phyloP scores from a whole-genome alignment of 2,113 vertebrate species.

The Agelaius phoeniceus region DNA sequence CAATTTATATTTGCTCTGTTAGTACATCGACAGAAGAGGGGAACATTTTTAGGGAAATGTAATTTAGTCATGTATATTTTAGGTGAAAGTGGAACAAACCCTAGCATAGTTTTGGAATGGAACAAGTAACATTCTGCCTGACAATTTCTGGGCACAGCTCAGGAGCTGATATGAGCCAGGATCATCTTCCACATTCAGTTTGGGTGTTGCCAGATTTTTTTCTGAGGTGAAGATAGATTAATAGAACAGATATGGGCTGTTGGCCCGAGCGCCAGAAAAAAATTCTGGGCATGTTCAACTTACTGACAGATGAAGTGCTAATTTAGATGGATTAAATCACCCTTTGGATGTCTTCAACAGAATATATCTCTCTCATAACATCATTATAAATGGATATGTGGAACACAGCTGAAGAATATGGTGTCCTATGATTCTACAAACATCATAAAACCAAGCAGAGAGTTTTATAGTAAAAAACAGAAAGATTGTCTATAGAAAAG shows the following conservation, averaged over 20 bases:
- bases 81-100: neutral
- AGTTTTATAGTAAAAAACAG: neutral
- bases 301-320: neutral
- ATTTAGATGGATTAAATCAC: neutral
- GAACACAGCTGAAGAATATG: neutral
- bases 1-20: neutral
- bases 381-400: neutral
- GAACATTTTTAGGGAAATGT: neutral
- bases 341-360: neutral
- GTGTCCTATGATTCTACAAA: neutral
- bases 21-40: neutral
- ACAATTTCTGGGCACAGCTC: neutral
- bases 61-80: neutral
- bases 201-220: neutral
- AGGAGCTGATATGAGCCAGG: neutral
- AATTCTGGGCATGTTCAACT: neutral
- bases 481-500: neutral
- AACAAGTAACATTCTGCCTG: neutral
- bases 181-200: neutral
- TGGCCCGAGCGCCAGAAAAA: neutral
- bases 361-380: neutral
- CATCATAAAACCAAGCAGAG: neutral
- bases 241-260: neutral
- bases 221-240: neutral
- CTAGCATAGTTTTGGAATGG: neutral